Conservation (phyloP, 2,113 vertebrate genomes). For the Eptesicus fuscus region DNA sequence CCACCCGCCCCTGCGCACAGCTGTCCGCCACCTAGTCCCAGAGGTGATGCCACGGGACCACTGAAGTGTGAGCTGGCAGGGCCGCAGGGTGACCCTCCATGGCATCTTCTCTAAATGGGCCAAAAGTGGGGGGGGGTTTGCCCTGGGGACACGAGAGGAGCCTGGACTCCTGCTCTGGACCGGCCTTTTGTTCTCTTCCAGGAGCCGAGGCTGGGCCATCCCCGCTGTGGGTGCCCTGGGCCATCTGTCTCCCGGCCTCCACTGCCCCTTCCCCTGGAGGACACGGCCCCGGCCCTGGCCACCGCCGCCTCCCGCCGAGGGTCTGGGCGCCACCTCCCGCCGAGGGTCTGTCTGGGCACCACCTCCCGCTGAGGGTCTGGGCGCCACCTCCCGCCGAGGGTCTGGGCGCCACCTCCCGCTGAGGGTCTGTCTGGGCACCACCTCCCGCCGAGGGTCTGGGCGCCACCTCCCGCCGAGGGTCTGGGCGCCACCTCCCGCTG, state of each 20-base stretch:
- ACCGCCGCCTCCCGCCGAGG: fast-evolving
- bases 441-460: too few relatives aligned
- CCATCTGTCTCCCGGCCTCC: fast-evolving
- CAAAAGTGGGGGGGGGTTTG: too few relatives aligned
- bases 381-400: too few relatives aligned
- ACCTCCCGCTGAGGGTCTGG: too few relatives aligned
- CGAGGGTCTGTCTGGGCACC: too few relatives aligned
- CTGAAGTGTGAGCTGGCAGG: not conserved
- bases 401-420: too few relatives aligned
- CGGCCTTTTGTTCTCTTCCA: not conserved
- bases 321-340: too few relatives aligned
- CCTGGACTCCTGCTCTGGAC: not conserved
- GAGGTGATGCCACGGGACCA: not conserved
- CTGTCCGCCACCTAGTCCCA: not conserved
- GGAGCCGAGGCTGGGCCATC: not conserved
- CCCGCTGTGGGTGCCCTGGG: fast-evolving
- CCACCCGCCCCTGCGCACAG: not conserved
- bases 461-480: too few relatives aligned
- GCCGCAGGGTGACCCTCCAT: not conserved
- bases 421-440: too few relatives aligned
- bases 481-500: too few relatives aligned
- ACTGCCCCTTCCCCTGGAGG: not conserved
- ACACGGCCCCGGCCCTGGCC: not conserved
- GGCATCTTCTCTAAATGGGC: not conserved
- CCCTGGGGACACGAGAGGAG: not conserved